phyloP scores from a whole-genome alignment of 2,888 invertebrate genomes.

The Glyphotaelius pellucidus region DNA sequence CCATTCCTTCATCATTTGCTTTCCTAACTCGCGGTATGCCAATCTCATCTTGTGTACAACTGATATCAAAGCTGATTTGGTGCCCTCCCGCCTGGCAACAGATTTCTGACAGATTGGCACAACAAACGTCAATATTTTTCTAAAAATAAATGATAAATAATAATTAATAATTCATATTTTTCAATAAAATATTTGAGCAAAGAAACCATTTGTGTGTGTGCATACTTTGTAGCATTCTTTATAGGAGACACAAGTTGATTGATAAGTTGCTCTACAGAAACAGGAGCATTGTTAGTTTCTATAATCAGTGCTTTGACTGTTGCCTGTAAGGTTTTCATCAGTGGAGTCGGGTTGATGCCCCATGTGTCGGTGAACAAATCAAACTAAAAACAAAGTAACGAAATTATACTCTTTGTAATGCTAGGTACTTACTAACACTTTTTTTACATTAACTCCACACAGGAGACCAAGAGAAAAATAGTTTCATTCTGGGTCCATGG shows the following conservation, averaged over 20 bases:
- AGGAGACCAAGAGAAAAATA: no score
- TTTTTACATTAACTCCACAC: no score
- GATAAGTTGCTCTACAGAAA: conserved; percentile 74
- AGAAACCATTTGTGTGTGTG: no score
- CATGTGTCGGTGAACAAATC: conserved; percentile 82
- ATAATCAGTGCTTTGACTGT: conserved; percentile 68
- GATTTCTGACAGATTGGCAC: conserved; percentile 80
- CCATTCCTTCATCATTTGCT: conserved; percentile 79
- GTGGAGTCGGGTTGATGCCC: conserved; percentile 79
- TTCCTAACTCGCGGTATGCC: conserved; percentile 78
- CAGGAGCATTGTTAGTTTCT: conserved; percentile 68
- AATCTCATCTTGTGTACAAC: conserved; percentile 79
- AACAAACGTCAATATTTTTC: conserved; percentile 79
- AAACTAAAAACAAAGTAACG: no score
- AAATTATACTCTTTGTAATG: no score
- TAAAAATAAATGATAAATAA: no score
- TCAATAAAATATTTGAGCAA: no score
- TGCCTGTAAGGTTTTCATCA: conserved; percentile 81
- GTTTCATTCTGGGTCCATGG: no score
- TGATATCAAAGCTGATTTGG: conserved; percentile 80
- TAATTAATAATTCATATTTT: no score
- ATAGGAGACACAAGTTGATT: conserved; percentile 75
- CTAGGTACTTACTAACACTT: no score
- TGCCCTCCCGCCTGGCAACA: conserved; percentile 81
- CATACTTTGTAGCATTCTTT: conserved; percentile 73